Percentiles rank a stretch among this genome's conserved stretches.
Evolutionary conservation across 1,140 invertebrate genomes (phyloP).

Genomic region (Diplogasteroides magnus): DNA sequence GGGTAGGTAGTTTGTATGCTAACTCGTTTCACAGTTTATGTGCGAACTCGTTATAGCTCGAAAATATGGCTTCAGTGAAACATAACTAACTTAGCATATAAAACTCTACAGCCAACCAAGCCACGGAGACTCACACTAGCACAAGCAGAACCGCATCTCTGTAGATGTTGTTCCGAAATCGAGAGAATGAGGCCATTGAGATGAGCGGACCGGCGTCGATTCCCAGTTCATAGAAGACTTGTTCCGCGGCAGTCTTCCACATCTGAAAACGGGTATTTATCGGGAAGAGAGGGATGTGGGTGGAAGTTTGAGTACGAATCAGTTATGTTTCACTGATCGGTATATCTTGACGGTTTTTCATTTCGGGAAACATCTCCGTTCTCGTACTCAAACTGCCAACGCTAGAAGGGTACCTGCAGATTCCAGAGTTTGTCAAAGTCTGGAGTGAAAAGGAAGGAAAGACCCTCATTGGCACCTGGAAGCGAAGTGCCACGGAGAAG

Average conservation of each 20-base stretch:
- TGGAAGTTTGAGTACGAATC: no score
- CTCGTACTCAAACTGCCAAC: no score
- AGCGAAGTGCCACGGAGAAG: conserved; percentile 45
- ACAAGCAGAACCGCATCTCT: conserved; percentile 43
- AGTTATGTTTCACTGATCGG: no score
- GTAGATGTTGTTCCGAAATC: conserved; percentile 51
- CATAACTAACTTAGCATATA: no score
- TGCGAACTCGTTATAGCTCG: no score
- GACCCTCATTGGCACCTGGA: conserved; percentile 38
- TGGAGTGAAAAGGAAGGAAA: conserved; percentile 34
- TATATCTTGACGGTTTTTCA: no score
- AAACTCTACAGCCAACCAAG: no score
- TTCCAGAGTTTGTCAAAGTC: conserved; percentile 43
- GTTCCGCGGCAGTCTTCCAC: conserved; percentile 53
- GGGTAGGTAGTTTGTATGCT: no score
- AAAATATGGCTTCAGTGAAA: no score
- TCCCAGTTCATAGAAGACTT: conserved; percentile 50
- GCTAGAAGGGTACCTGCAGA: conserved; percentile 27
- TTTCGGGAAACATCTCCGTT: no score
- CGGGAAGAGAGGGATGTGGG: conserved; percentile 36
- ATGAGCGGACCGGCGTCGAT: conserved; percentile 51
- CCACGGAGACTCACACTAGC: conserved; percentile 16
- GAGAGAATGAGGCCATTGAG: conserved; percentile 48
- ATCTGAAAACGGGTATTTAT: conserved; percentile 45
- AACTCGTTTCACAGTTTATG: no score